Percentiles rank a stretch among this genome's conserved stretches.
These are phyloP conservation scores for Lagopus leucura DNA, from an alignment of 2,113 vertebrate species.

Conservation along the genomic window DNA sequence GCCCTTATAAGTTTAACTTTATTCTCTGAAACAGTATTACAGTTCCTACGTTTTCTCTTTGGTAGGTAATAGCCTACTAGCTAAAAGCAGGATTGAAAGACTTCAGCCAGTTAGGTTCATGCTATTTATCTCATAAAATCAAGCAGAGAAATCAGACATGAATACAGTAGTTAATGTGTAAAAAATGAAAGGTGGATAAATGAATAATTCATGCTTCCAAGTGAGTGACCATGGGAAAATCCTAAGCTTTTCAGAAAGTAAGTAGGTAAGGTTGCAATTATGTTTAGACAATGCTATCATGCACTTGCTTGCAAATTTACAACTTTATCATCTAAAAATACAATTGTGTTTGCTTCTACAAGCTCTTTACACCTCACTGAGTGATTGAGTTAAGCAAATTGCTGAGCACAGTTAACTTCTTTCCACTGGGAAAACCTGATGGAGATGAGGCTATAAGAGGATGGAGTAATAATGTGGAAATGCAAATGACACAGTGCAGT, in stretches of 20 bases:
- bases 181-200: not conserved
- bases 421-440: not conserved
- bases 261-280: conserved; percentile 34
- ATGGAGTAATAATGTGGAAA: not conserved
- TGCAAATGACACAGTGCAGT: not conserved
- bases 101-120: not conserved
- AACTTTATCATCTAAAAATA: conserved; percentile 5
- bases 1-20: not conserved
- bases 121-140: conserved; percentile 55
- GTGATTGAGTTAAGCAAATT: conserved; percentile 15
- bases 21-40: not conserved
- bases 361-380: conserved; percentile 22
- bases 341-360: not conserved
- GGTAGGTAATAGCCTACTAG: not conserved
- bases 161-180: conserved; percentile 19
- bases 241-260: not conserved
- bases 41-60: not conserved
- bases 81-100: conserved; percentile 31
- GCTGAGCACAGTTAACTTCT: not conserved
- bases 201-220: conserved; percentile 59
- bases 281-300: not conserved
- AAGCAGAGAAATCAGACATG: conserved; percentile 7
- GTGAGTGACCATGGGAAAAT: not conserved
- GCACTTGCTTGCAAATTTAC: conserved; percentile 34
- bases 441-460: not conserved